Evolutionary conservation across 1,140 invertebrate species (phyloP), one percentile per base, ranked within the genome.

Genomic region (Drosophila saltans): DNA sequence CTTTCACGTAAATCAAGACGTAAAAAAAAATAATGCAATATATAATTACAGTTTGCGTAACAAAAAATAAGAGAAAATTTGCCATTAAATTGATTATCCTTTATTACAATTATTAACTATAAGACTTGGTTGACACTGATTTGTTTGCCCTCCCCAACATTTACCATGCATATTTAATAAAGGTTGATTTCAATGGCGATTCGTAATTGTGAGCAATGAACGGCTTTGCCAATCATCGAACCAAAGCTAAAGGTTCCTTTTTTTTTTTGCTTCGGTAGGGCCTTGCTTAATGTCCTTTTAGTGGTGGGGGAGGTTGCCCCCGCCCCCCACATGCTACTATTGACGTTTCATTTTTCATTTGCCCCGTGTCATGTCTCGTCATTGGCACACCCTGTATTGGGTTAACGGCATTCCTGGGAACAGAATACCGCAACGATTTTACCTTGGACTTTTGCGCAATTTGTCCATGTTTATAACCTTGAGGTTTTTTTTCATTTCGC

Each of bases 61-160:
- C 21, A 48, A 48, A 48, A 52, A 24, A 2, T 26, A 45, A 8
- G 21, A 52, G 45, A 26, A 48, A 48, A 52, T 52, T 52, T 26
- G 8, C 45, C 21, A 52, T 52, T 52, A 52, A 52, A 52, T 52
- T 52, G 21, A 10, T 24, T 52, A 52, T 26, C 8, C 16, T 52
- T 52, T 52, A 52, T 52, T 52, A 52, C 45, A 21, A 21, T 52
- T 52, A 52, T 52, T 26, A 52, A n/a, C 11, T n/a, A n/a, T n/a
- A 43, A 16, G 45, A 26, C 45, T 52, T 52, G 21, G 24, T 52
- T 52, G 45, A 6, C 45, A 52, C 3, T 40, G 39, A 40, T 11
- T 40, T 40, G 9, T 0, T 40, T 3, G 2, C 39, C 39, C 33
- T 36, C 33, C 33, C 33, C 33, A 36, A 11, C 39, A 40, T 40